phyloP scores from a whole-genome alignment of 2,797 vertebrate species.

The Sylvilagus floridanus region DNA sequence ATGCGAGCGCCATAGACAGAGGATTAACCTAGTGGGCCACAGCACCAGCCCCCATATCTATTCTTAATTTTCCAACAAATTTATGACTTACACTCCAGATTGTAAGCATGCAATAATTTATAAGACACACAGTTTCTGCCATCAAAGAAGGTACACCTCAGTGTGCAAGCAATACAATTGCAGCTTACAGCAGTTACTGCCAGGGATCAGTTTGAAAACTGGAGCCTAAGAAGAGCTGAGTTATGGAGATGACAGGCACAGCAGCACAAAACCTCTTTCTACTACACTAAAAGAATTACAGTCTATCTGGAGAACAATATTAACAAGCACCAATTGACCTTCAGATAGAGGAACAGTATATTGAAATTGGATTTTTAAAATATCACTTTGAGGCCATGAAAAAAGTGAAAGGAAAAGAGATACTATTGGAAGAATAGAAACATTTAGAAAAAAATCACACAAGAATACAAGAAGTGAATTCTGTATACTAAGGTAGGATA shows the following conservation, averaged over 20 bases:
- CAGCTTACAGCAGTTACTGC: background rate
- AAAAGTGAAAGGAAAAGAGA: background rate
- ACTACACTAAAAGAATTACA: background rate
- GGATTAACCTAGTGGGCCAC: too few relatives aligned
- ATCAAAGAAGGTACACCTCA: background rate
- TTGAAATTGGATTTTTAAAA: background rate
- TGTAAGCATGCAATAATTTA: background rate
- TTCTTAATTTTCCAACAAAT: background rate
- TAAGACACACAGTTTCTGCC: background rate
- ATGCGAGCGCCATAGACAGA: too few relatives aligned
- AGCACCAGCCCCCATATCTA: too few relatives aligned
- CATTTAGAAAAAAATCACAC: background rate
- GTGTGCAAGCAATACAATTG: background rate
- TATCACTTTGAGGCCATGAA: background rate
- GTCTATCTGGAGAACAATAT: background rate
- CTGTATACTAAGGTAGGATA: background rate
- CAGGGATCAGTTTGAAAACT: background rate
- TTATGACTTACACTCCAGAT: background rate
- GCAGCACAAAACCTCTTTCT: background rate
- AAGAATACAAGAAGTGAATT: background rate
- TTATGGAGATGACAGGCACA: too few relatives aligned
- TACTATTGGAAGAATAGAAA: background rate
- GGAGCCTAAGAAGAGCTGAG: background rate
- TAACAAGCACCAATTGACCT: background rate
- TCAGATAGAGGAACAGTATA: background rate